Evolutionary conservation across 2,797 vertebrate genomes (phyloP).

Genomic region (Sebastes cheni): DNA sequence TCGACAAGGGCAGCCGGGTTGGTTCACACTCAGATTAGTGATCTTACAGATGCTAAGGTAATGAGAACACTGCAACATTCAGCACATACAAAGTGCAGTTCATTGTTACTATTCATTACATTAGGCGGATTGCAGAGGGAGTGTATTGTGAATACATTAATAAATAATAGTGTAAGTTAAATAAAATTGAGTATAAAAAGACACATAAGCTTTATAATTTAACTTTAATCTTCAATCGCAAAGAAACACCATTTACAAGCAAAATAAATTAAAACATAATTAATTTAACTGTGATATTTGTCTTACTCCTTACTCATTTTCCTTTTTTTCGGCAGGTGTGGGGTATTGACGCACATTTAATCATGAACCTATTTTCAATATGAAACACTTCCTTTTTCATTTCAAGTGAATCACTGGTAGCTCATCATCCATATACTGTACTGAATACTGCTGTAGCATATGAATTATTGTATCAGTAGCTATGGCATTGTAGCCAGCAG

Average conservation of each 20-base stretch:
- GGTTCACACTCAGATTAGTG: slow-evolving; percentile 19
- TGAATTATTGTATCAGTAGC: not conserved
- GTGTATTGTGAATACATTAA: not conserved
- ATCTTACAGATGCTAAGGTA: slow-evolving; percentile 21
- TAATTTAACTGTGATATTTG: too few species aligned
- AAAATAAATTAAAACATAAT: too few species aligned
- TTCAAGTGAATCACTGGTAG: too few species aligned
- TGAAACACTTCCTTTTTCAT: too few species aligned
- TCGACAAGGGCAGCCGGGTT: not conserved
- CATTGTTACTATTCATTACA: not conserved
- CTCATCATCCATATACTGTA: too few species aligned
- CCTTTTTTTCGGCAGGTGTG: not conserved
- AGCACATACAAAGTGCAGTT: not conserved
- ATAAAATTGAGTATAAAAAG: not conserved
- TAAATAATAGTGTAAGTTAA: not conserved
- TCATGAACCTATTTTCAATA: too few species aligned
- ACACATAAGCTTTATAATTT: not conserved
- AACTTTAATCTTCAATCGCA: not conserved
- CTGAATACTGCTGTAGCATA: not conserved
- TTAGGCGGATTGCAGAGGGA: not conserved
- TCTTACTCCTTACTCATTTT: not conserved
- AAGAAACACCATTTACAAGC: too few species aligned
- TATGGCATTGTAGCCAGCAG: not conserved
- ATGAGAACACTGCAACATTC: slow-evolving; percentile 7
- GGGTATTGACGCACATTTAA: too few species aligned